Evolutionary conservation across 2,888 invertebrate species (phyloP), one percentile per base, ranked within the genome.

Genomic region (Thereva unica): DNA sequence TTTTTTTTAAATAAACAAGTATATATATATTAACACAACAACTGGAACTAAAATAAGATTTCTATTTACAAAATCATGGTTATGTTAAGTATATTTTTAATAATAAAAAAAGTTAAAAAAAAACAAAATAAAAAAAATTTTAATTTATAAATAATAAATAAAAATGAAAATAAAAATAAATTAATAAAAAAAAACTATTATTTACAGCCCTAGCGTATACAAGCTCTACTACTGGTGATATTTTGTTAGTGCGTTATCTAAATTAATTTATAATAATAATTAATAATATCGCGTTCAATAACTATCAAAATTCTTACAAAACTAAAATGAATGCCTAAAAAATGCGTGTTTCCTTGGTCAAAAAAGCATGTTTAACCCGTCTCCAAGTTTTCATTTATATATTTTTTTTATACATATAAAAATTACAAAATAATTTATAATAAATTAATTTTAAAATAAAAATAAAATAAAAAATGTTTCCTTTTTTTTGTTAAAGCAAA

Each of bases 351-450:
- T 49, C 50, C 41, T 61, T 35, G 57, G 47, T 61, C 10, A 55
- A 23, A 50, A 40, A 50, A 61, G 61, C 61, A 61, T 61, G 34
- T 49, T 61, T 61, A 61, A 61, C 61, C 61, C 61, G 61, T 61
- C 61, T 61, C 61, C 61, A 61, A 61, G 41, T 61, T 40, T 61
- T 40, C 23, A 47, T 9, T 42, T 42, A 9, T 42, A 9, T 56
- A n/a, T n/a, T 10, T 40, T 54, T 41, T 42, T 4, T 12, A 55
- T 23, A 55, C 23, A 7, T 41, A 40, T 8, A 12, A 41, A 61
- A 37, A 23, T 23, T 23, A 12, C 50, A 50, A 38, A 59, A 35
- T 37, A 23, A 23, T 23, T 23, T 23, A 23, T 23, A 23, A 23
- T 23, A 23, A 23, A 23, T 23, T 23, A 23, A 23, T 23, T 23